Evolutionary conservation across 2,888 invertebrate species (phyloP), one percentile per base, ranked within the genome.

Genomic region (Keiferia lycopersicella): DNA sequence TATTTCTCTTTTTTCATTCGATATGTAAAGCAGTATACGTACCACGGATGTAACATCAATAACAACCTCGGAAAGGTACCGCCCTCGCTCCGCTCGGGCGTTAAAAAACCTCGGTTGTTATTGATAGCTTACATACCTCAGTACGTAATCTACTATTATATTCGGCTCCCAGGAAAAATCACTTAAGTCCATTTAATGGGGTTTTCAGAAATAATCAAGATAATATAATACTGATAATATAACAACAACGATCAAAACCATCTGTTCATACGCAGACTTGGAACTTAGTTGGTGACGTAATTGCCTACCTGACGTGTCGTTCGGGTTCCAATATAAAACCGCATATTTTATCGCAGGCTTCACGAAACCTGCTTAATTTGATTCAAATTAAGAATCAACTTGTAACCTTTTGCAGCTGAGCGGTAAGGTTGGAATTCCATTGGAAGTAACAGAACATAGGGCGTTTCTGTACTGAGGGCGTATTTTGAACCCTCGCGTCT

Each of bases 401-500:
- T 64, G 65, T 73, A 73, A 0, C 0, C 0, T 6, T 0, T 34
- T 51, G 1, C 18, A 10, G 12, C 2, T 0, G 0, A 0, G 14
- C 6, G 34, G 65, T 79, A 82, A 70, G 69, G 80, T 72, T 57
- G 57, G 72, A 67, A 75, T 67, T 82, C 34, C 64, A 48, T 71
- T 71, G 68, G 50, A 26, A 62, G 61, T 65, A 64, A 16, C 4
- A 67, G 71, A 66, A 75, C 70, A 77, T 88, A 87, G 82, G 87
- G 82, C 88, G 84, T 89, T 87, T 78, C 81, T 76, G 61, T 70
- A 72, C 71, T 77, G 69, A 72, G 70, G 69, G 75, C 75, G 78
- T 73, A 73, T 76, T 78, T 74, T 68, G 80, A 84, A 87, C 86
- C 86, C 88, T 86, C 82, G 83, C 84, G 78, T 87, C 87, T 90